These are phyloP conservation scores for Agrypnia vestita DNA, from an alignment of 1,140 invertebrate species.

Conservation along the genomic window DNA sequence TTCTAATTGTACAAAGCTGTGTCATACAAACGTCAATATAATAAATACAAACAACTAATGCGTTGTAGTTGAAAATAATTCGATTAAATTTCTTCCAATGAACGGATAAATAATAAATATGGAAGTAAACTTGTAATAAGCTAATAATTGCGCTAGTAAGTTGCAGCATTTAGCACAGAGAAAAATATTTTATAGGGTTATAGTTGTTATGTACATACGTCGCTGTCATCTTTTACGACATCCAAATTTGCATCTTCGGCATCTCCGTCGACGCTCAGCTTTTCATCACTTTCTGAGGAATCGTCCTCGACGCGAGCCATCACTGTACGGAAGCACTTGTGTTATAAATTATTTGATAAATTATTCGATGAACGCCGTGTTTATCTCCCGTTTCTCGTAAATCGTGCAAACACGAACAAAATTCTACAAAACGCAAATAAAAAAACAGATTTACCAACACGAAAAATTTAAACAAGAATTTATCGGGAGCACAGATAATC, in stretches of 20 bases:
- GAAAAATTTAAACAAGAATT: too few relatives aligned
- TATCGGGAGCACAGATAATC: too few relatives aligned
- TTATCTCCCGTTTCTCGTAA: background rate
- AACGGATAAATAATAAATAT: background rate
- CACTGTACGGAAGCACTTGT: background rate
- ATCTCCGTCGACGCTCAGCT: conserved; percentile 47
- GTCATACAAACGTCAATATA: conserved; percentile 35
- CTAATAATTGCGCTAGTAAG: background rate
- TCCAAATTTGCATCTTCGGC: conserved; percentile 46
- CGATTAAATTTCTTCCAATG: background rate
- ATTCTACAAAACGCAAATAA: conserved; percentile 29
- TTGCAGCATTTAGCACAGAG: background rate
- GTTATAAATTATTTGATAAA: background rate
- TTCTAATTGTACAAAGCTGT: background rate
- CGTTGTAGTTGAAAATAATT: background rate
- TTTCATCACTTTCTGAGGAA: conserved; percentile 51
- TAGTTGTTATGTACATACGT: conserved; percentile 44
- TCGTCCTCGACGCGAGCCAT: conserved; percentile 52
- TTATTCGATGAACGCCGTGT: conserved; percentile 8
- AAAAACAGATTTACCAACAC: conserved; percentile 7
- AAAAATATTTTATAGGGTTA: conserved; percentile 34
- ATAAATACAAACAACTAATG: conserved; percentile 27
- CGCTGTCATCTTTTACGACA: conserved; percentile 50
- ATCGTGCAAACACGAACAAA: conserved; percentile 34
- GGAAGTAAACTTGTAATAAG: background rate